Conservation (phyloP, 1,140 invertebrate genomes). For the Pomacea maculata region DNA sequence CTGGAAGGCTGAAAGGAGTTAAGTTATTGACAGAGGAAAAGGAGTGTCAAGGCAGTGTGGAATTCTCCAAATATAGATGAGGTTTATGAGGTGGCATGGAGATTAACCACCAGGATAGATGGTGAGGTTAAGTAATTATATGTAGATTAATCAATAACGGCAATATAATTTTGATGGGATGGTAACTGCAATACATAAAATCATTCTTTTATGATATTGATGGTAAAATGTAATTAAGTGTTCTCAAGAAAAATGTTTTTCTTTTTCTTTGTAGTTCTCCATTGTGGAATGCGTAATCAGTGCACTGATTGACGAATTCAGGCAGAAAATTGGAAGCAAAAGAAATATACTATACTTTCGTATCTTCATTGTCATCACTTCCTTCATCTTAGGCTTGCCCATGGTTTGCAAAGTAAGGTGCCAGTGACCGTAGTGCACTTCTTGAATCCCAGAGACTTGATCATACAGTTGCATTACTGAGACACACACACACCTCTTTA, state of each 20-base stretch:
- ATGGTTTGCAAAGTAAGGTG: slow-evolving; percentile 75
- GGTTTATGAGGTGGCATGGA: too few relatives aligned
- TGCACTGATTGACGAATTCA: slow-evolving; percentile 58
- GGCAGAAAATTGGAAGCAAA: slow-evolving; percentile 29
- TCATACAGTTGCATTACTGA: too few relatives aligned
- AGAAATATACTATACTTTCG: slow-evolving; percentile 49
- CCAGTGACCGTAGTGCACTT: neutral
- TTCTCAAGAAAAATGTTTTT: neutral
- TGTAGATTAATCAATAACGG: too few relatives aligned
- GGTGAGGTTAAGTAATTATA: too few relatives aligned
- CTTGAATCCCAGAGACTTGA: too few relatives aligned
- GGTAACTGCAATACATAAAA: too few relatives aligned
- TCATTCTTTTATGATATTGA: too few relatives aligned
- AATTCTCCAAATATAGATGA: too few relatives aligned
- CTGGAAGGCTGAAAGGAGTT: neutral
- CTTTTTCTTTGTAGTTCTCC: slow-evolving; percentile 50
- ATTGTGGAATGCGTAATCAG: slow-evolving; percentile 61
- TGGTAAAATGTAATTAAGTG: neutral
- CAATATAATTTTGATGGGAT: too few relatives aligned
- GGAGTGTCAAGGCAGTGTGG: too few relatives aligned
- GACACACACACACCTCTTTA: too few relatives aligned
- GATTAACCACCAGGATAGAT: too few relatives aligned
- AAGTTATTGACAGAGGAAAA: neutral
- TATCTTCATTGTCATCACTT: slow-evolving; percentile 59
- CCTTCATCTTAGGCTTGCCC: slow-evolving; percentile 74